These are phyloP conservation scores for Spialia ferax DNA, from an alignment of 2,888 invertebrate species.

Conservation along the genomic window DNA sequence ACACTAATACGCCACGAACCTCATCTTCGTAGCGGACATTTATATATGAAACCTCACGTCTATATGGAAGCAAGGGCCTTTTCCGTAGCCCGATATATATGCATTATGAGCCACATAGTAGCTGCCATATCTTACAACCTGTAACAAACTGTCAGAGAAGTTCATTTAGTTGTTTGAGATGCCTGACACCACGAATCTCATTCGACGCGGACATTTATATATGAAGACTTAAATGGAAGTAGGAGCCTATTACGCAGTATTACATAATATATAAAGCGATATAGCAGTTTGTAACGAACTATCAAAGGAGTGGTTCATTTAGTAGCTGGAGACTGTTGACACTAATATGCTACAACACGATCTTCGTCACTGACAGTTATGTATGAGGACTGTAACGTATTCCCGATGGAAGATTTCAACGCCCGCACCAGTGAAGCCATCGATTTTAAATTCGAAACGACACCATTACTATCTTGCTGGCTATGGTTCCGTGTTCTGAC, in stretches of 20 bases:
- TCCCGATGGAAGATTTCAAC: conserved; percentile 32
- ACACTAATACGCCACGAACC: no score
- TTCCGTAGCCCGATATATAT: no score
- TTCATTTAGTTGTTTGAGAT: no score
- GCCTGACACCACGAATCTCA: no score
- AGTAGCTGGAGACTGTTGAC: conserved; percentile 10
- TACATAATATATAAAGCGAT: background rate
- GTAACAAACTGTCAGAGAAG: conserved; percentile 2
- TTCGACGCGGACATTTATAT: no score
- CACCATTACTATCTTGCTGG: conserved; percentile 26
- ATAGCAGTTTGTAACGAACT: conserved; percentile 2
- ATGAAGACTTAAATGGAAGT: no score
- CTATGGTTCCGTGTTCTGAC: background rate
- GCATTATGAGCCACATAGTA: no score
- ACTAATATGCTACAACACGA: conserved; percentile 23
- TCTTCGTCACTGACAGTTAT: conserved; percentile 32
- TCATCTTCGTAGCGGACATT: no score
- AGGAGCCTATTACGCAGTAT: no score
- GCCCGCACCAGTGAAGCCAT: conserved; percentile 24
- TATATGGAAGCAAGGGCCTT: no score
- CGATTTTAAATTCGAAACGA: conserved; percentile 38
- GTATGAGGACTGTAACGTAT: conserved; percentile 32
- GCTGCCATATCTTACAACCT: background rate
- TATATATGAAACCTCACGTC: no score
- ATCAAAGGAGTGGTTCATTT: background rate